Evolutionary conservation across 2,113 vertebrate genomes (phyloP), one percentile per base, ranked within the genome.

Genomic region (Silurus glanis): DNA sequence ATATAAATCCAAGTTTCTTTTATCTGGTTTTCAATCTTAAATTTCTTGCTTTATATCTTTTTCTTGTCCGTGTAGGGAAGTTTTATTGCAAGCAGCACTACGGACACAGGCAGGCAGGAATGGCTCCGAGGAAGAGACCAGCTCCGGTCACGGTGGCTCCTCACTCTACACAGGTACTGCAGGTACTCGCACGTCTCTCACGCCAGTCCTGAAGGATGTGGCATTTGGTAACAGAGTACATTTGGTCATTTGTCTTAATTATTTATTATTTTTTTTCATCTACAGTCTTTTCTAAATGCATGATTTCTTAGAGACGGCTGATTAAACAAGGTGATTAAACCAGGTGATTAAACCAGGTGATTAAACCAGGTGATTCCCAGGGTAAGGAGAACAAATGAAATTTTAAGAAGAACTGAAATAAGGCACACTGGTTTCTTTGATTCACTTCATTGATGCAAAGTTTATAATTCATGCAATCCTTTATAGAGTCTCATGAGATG

Each of bases 21-120:
- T 12, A 76, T 49, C 37, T 14, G 4, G 79, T 17, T n/a, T 8
- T 9, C 0, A 21, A 25, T 79, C 72, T 67, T 14, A 2, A 58
- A 4, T 53, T 75, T 78, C 64, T 62, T 45, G 9, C 16, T 8
- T 2, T 80, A 16, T 64, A 55, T 69, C 49, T 84, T 6, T 23
- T 21, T 87, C 9, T 0, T 83, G 47, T 78, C 89, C 90, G 13
- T 69, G 9, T 92, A 99, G 98, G 97, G 88, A 97, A 94, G 93
- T 99, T 99, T 92, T 98, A 96, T 93, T 99, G 98, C 90, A 96
- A 96, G 79, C 96, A 97, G 55, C 96, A 96, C 94, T 96, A 95
- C 87, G 95, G 95, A 84, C 94, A 96, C 83, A 92, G 94, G 55
- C 93, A 95, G 16, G 94, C 93, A 0, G 94, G 94, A 56, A 90